Evolutionary conservation across 2,888 invertebrate species (phyloP).

Genomic region (Baronia brevicornis): DNA sequence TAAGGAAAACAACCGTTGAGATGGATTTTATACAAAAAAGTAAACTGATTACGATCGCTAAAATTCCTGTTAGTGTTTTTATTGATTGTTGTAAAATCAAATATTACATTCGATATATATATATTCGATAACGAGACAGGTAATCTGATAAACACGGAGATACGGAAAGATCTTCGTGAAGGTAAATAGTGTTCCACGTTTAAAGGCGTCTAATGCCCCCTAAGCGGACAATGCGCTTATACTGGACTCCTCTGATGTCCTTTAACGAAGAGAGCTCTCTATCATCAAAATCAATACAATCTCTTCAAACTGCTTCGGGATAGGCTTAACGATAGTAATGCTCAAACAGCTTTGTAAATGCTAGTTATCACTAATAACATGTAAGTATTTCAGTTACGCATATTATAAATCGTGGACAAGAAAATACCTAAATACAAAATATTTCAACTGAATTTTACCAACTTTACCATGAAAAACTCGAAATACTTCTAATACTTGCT

Average conservation of each 20-base stretch:
- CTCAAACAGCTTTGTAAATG: slow-evolving; percentile 19
- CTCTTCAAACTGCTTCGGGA: slow-evolving; percentile 27
- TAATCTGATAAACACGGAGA: slow-evolving; percentile 19
- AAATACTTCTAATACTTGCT: no score
- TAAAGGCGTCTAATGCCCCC: slow-evolving; percentile 65
- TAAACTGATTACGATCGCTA: no score
- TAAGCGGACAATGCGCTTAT: slow-evolving; percentile 66
- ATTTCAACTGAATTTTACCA: no score
- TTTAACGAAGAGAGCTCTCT: slow-evolving; percentile 43
- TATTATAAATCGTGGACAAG: no score
- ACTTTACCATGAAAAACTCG: slow-evolving; percentile 1
- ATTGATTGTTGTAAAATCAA: no score
- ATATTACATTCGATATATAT: no score
- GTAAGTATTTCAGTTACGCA: no score
- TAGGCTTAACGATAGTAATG: slow-evolving; percentile 46
- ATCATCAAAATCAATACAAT: slow-evolving; percentile 60
- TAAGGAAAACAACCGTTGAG: no score
- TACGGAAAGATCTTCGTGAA: slow-evolving; percentile 25
- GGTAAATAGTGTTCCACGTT: slow-evolving; percentile 63
- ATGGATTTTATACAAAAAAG: no score
- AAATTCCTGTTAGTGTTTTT: no score
- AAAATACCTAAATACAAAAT: no score
- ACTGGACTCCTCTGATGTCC: slow-evolving; percentile 48
- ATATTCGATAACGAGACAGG: slow-evolving; percentile 22
- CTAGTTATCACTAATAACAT: slow-evolving; percentile 6